Conservation (phyloP, 1,140 invertebrate genomes). For the Drosophila pachea region DNA sequence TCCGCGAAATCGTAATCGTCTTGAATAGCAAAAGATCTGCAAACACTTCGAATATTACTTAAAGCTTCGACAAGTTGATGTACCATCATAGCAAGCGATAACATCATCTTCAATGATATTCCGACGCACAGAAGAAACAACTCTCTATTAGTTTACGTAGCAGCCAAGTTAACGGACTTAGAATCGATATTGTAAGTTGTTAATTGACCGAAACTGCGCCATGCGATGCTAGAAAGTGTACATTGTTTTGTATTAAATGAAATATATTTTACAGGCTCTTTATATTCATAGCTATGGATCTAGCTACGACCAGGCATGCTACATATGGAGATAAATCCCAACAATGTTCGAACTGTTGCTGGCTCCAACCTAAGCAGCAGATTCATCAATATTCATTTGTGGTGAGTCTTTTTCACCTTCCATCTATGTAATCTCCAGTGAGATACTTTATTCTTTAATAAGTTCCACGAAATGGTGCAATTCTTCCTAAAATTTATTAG, state of each 20-base stretch:
- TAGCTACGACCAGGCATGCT: neutral
- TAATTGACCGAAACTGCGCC: neutral
- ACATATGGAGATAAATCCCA: neutral
- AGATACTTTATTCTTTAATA: neutral
- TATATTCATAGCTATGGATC: neutral
- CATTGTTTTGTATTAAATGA: neutral
- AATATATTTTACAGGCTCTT: constrained; percentile 12
- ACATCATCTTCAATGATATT: neutral
- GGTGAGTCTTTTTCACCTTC: constrained; percentile 1
- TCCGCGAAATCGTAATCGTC: neutral
- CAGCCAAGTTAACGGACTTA: neutral
- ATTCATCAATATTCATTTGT: neutral
- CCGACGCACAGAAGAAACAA: neutral
- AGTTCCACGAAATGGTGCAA: too few species aligned
- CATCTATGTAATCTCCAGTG: neutral
- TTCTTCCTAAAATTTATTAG: neutral
- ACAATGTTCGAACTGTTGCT: neutral
- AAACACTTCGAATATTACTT: neutral
- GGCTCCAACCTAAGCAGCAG: neutral
- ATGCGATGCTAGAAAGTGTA: neutral
- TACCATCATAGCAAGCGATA: neutral
- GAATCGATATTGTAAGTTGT: constrained; percentile 20
- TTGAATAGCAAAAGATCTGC: neutral
- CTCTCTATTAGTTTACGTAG: constrained; percentile 3
- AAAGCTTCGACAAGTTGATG: neutral